phyloP scores from a whole-genome alignment of 2,888 invertebrate species.

The Archips xylosteana region DNA sequence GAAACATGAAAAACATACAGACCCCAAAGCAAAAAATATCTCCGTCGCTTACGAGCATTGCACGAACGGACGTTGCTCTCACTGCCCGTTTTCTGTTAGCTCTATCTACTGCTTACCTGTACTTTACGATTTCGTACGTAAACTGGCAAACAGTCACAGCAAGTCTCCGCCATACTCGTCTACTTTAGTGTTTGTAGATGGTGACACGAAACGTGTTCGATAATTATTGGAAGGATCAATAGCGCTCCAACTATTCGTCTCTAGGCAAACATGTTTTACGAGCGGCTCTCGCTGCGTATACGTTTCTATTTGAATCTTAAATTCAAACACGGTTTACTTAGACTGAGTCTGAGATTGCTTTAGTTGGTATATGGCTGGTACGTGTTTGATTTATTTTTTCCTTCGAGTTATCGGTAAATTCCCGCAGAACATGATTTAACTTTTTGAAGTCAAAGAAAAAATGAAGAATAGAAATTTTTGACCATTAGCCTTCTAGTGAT shows the following conservation, averaged over 20 bases:
- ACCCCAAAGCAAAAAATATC: conserved; percentile 47
- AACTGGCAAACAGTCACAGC: conserved; percentile 73
- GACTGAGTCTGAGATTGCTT: conserved; percentile 55
- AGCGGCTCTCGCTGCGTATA: conserved; percentile 66
- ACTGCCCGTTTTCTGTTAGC: conserved; percentile 75
- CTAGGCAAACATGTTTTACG: conserved; percentile 79
- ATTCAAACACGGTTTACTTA: conserved; percentile 74
- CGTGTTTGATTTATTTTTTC: conserved; percentile 9
- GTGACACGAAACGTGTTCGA: conserved; percentile 85
- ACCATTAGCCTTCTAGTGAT: too few species aligned
- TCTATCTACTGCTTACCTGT: conserved; percentile 80
- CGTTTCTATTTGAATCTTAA: conserved; percentile 83
- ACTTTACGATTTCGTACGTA: conserved; percentile 79
- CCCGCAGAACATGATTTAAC: background rate
- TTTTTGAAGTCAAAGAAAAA: background rate
- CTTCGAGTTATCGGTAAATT: background rate
- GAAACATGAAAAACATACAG: conserved; percentile 50
- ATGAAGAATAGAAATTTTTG: background rate
- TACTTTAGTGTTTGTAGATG: conserved; percentile 81
- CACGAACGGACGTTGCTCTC: conserved; percentile 61
- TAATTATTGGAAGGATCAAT: conserved; percentile 86
- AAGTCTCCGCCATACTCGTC: conserved; percentile 74
- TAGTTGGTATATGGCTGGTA: conserved; percentile 14
- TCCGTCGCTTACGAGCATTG: conserved; percentile 43
- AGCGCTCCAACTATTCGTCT: conserved; percentile 81